A percentile compares a stretch with the other conserved stretches of the same genome.
Conservation (phyloP, 92 coral and sea anemone species). For the Porites divaricata region DNA sequence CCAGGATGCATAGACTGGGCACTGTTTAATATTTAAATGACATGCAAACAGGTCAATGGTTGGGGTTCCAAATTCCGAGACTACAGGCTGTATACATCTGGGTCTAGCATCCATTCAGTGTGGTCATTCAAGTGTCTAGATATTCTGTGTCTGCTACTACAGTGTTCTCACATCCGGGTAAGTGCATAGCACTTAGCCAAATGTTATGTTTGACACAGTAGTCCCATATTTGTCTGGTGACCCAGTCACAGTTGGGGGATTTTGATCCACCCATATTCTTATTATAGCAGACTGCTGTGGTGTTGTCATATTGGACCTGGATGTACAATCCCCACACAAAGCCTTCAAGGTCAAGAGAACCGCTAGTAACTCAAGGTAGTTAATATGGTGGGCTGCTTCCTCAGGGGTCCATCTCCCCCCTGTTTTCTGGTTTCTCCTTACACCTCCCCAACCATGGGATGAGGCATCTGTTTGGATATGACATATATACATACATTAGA, state of each 20-base stretch:
- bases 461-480: neutral
- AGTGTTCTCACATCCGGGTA: slow-evolving; percentile 60
- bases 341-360: too few species aligned
- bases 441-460: too few species aligned
- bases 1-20: slow-evolving; percentile 50
- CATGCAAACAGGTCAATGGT: slow-evolving; percentile 61
- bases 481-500: slow-evolving; percentile 37
- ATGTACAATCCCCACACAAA: slow-evolving; percentile 10
- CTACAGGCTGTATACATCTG: slow-evolving; percentile 25
- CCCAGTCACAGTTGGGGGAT: slow-evolving; percentile 48
- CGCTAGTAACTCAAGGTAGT: too few species aligned
- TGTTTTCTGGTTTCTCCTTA: too few species aligned
- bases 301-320: slow-evolving; percentile 68
- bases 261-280: slow-evolving; percentile 73
- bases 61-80: slow-evolving; percentile 26
- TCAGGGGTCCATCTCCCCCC: too few species aligned
- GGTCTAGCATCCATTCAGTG: slow-evolving; percentile 64
- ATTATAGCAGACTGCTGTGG: slow-evolving; percentile 62
- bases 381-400: too few species aligned
- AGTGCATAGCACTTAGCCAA: slow-evolving; percentile 68
- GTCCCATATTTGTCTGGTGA: slow-evolving; percentile 58
- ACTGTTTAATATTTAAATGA: slow-evolving; percentile 51
- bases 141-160: slow-evolving; percentile 56
- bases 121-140: slow-evolving; percentile 63
- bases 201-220: slow-evolving; percentile 41